Evolutionary conservation across 2,888 invertebrate species (phyloP).

Genomic region (Drosophila peninsularis): DNA sequence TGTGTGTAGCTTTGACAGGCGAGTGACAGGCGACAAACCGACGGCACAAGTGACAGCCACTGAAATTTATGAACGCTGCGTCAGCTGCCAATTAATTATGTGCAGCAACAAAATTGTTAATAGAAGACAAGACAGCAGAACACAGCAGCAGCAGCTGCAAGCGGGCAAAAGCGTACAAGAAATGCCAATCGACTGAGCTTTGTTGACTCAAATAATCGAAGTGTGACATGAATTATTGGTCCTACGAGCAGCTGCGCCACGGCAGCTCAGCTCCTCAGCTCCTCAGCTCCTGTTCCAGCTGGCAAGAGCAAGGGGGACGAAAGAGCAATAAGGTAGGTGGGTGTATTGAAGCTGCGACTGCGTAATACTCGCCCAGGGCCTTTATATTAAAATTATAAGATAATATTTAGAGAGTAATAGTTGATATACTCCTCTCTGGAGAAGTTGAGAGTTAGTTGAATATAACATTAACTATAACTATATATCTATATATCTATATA

Average conservation of each 20-base stretch:
- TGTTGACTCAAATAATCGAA: constrained; percentile 63
- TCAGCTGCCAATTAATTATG: constrained; percentile 70
- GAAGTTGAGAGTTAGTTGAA: no score
- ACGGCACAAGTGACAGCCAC: constrained; percentile 23
- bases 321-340: not conserved
- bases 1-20: constrained; percentile 42
- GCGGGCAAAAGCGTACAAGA: not conserved
- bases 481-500: no score
- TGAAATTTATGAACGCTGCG: constrained; percentile 57
- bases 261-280: not conserved
- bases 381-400: no score
- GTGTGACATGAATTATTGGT: constrained; percentile 56
- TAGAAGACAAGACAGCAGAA: not conserved
- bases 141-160: constrained; percentile 1
- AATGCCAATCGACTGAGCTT: constrained; percentile 35
- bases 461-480: no score
- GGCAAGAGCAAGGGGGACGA: not conserved
- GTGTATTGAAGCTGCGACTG: not conserved
- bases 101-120: constrained; percentile 16
- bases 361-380: not conserved
- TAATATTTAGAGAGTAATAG: no score
- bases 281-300: not conserved
- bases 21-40: constrained; percentile 52
- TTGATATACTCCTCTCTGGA: no score
- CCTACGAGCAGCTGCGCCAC: constrained; percentile 18